These are phyloP conservation scores for Scaptomyza caliginosa DNA, from an alignment of 2,888 invertebrate species.

Conservation along the genomic window DNA sequence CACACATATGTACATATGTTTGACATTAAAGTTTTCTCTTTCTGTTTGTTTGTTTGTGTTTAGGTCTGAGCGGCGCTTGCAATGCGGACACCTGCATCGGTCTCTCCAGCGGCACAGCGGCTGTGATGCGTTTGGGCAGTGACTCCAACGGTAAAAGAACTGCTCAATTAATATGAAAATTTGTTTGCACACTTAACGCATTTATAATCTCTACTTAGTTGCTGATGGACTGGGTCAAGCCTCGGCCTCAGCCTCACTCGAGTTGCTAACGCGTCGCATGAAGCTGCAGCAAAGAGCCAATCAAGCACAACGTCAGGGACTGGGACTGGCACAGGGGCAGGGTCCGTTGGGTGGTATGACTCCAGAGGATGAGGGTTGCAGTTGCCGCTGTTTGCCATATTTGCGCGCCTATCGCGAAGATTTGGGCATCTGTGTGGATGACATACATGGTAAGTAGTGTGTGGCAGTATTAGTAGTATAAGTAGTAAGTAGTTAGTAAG, in stretches of 20 bases:
- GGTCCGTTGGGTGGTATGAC: constrained; percentile 10
- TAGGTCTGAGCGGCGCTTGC: constrained; percentile 78
- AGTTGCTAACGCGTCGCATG: constrained; percentile 69
- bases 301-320: constrained; percentile 8
- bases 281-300: constrained; percentile 49
- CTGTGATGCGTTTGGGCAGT: constrained; percentile 69
- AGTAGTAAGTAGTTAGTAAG: background rate
- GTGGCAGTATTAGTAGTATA: too few species aligned
- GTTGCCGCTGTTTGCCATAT: constrained; percentile 91
- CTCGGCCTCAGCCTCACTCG: constrained; percentile 48
- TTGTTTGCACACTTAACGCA: constrained; percentile 34
- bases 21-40: constrained; percentile 39
- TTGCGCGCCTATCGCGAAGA: constrained; percentile 93
- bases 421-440: constrained; percentile 92
- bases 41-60: constrained; percentile 32
- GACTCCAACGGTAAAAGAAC: constrained; percentile 77
- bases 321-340: background rate
- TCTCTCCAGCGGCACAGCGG: constrained; percentile 84
- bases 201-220: constrained; percentile 38
- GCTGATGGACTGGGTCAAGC: constrained; percentile 62
- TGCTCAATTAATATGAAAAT: constrained; percentile 65
- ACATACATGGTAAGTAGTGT: constrained; percentile 90
- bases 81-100: constrained; percentile 84
- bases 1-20: background rate
- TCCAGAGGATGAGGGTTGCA: constrained; percentile 85